These are phyloP conservation scores for Lamprologus lemairii DNA, from an alignment of 2,113 vertebrate species.

Conservation along the genomic window DNA sequence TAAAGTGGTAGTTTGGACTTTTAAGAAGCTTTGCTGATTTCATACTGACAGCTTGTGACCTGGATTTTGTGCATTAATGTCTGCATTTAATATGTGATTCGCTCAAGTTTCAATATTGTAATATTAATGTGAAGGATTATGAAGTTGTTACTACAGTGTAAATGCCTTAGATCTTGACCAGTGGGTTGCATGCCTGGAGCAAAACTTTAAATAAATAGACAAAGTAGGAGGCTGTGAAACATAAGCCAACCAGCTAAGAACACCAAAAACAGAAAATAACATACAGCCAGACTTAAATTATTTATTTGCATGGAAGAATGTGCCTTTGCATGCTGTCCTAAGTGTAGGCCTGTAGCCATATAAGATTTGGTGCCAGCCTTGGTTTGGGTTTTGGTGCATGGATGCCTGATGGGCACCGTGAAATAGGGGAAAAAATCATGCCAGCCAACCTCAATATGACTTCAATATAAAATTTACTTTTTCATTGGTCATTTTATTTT, in stretches of 20 bases:
- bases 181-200: not conserved
- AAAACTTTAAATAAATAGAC: not conserved
- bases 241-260: not conserved
- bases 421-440: not conserved
- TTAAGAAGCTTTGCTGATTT: not conserved
- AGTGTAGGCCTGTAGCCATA: not conserved
- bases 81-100: not conserved
- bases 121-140: not conserved
- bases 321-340: not conserved
- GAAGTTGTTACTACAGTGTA: not conserved
- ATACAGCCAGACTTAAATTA: not conserved
- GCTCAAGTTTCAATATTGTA: not conserved
- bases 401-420: not conserved
- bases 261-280: not conserved
- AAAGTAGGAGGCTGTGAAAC: not conserved
- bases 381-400: conserved; percentile 27
- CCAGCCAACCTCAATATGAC: not conserved
- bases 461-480: not conserved
- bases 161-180: not conserved
- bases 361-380: not conserved
- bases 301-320: not conserved
- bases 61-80: not conserved
- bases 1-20: not conserved
- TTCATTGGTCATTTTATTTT: conserved; percentile 25
- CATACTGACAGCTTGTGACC: not conserved